Evolutionary conservation across 2,113 vertebrate species (phyloP), one percentile per base, ranked within the genome.

Genomic region (Suricata suricatta): DNA sequence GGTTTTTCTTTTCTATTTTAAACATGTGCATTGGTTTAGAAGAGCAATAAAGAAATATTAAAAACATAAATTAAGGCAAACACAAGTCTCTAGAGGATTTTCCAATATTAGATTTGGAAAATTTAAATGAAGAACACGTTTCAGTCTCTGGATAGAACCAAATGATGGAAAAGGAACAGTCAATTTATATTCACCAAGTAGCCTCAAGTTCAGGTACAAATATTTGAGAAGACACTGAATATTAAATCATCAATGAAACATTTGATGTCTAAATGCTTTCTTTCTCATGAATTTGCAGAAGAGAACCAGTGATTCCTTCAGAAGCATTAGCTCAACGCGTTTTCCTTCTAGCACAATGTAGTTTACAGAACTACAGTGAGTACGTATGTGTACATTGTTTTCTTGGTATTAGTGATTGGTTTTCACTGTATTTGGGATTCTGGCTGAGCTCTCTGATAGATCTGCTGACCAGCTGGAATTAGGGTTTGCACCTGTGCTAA

Each of bases 21-120:
- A 96, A 82, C 80, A 68, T 81, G 47, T 81, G 11, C 14, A 38
- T 71, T 76, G 63, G 63, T 64, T 95, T 95, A 92, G 88, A 97
- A 95, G 96, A 74, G 50, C 74, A 92, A 96, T 95, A 92, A 81
- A 54, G 74, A 93, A 90, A 94, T 97, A 95, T 96, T 97, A 97
- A 97, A 96, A 90, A 50, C 97, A 95, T 95, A 97, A 96, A 95
- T 97, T 97, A 90, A 94, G 47, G 74, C 63, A 90, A 93, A 92
- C n/a, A 80, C 25, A 52, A 92, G 95, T 35, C 68, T 74, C 63
- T 84, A 19, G 52, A 87, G 79, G 38, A 87, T 82, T 96, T 94
- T 80, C 84, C 47, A 92, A 9, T 90, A 97, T 95, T 92, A 94
- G 66, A 97, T 97, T 95, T 93, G n/a, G 87, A 54, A 47, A 87